Evolutionary conservation across 2,888 invertebrate genomes (phyloP), one percentile per base, ranked within the genome.

Genomic region (Aquatica leii): DNA sequence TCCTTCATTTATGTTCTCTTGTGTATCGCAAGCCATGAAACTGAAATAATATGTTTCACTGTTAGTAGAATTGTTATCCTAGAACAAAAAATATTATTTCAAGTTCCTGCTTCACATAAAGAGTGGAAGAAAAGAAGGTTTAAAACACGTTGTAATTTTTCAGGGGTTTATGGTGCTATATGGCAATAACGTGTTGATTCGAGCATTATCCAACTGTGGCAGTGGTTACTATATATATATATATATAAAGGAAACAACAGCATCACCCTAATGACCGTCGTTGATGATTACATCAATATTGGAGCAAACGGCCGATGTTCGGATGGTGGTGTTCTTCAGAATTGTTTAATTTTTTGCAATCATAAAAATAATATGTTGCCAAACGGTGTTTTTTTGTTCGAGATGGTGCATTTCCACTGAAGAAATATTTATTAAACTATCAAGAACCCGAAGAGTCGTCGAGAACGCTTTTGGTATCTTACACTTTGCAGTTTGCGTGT

Each of bases 231-330:
- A n/a, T n/a, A n/a, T n/a, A n/a, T n/a, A n/a, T 73, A 58, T 54
- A 73, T 71, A 62, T 74, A 74, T 65, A 72, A 74, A 72, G 62
- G 62, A 12, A 59, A 57, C 49, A 61, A 69, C 58, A 67, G 72
- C 54, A 70, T 72, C 58, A 61, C 71, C 12, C 60, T 72, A 37
- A 64, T 73, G 62, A 73, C 71, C 50, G 46, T 73, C 59, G 71
- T 67, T 46, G 73, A 74, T 65, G 67, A 68, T 63, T 40, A 40
- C 40, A 40, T 40, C 40, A n/a, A n/a, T n/a, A n/a, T n/a, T n/a
- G n/a, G n/a, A n/a, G n/a, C n/a, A n/a, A n/a, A n/a, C n/a, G n/a
- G n/a, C n/a, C n/a, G n/a, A n/a, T n/a, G n/a, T n/a, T n/a, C n/a
- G n/a, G n/a, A n/a, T n/a, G n/a, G n/a, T 8, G n/a, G 5, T 8